phyloP scores from a whole-genome alignment of 2,888 invertebrate genomes.

The Mimas tiliae region DNA sequence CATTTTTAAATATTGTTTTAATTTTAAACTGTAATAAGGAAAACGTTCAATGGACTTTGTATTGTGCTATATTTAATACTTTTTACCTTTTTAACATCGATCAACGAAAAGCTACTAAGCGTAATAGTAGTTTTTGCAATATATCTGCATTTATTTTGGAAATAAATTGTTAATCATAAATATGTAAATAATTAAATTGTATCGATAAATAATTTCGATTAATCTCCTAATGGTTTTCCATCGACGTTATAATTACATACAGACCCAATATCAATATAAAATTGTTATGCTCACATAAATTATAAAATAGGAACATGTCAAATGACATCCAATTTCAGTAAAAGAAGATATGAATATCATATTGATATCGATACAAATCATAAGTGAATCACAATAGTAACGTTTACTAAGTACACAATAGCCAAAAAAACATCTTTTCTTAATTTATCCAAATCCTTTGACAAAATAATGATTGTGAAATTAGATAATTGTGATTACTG shows the following conservation, averaged over 20 bases:
- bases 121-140: slow-evolving; percentile 13
- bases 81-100: slow-evolving; percentile 9
- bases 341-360: slow-evolving; percentile 2
- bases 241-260: background rate
- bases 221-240: background rate
- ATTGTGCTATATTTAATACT: slow-evolving; percentile 4
- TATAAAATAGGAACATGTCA: slow-evolving; percentile 15
- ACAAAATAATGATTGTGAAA: background rate
- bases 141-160: background rate
- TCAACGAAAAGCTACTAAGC: slow-evolving; percentile 12
- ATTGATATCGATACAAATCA: slow-evolving; percentile 16
- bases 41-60: background rate
- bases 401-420: slow-evolving; percentile 18
- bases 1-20: too few species aligned
- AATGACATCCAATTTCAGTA: background rate
- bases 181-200: slow-evolving; percentile 3
- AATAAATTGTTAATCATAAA: background rate
- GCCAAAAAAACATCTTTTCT: background rate
- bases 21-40: background rate
- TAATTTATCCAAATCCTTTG: background rate
- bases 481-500: background rate
- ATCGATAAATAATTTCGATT: slow-evolving; percentile 7
- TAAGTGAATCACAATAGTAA: background rate
- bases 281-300: background rate
- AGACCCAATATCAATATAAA: background rate